phyloP scores from a whole-genome alignment of 2,888 invertebrate genomes.

The Agrotis exclamationis region DNA sequence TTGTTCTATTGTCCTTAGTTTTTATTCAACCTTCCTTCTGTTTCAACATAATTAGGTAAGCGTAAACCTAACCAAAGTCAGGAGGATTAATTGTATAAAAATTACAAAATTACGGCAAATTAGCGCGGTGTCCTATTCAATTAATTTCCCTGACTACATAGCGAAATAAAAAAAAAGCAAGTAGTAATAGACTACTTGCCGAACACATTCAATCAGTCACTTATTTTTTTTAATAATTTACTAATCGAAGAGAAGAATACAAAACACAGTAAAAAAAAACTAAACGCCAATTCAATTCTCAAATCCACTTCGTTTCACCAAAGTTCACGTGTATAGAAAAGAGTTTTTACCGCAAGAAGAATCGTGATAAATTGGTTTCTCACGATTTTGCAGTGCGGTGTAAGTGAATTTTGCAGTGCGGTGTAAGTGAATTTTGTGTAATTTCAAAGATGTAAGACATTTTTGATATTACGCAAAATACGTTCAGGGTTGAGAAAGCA shows the following conservation, averaged over 20 bases:
- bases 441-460: conserved; percentile 24
- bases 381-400: conserved; percentile 6
- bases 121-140: too few species aligned
- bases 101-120: not conserved
- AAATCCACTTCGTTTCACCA: conserved; percentile 35
- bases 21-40: conserved; percentile 9
- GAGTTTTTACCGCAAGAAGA: conserved; percentile 21
- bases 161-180: conserved; percentile 6
- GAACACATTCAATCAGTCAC: conserved; percentile 23
- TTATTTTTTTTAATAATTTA: not conserved
- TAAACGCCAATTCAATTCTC: conserved; percentile 30
- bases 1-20: conserved; percentile 48
- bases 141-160: not conserved
- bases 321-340: conserved; percentile 23
- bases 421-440: conserved; percentile 22
- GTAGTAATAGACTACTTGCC: not conserved
- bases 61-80: conserved; percentile 17
- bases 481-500: not conserved
- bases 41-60: conserved; percentile 22
- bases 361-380: conserved; percentile 6
- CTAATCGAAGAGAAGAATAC: conserved; percentile 12
- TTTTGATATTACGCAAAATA: not conserved
- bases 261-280: conserved; percentile 7
- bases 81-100: not conserved
- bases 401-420: conserved; percentile 17